phyloP scores from a whole-genome alignment of 2,113 vertebrate species.

The Pelmatolapia mariae region DNA sequence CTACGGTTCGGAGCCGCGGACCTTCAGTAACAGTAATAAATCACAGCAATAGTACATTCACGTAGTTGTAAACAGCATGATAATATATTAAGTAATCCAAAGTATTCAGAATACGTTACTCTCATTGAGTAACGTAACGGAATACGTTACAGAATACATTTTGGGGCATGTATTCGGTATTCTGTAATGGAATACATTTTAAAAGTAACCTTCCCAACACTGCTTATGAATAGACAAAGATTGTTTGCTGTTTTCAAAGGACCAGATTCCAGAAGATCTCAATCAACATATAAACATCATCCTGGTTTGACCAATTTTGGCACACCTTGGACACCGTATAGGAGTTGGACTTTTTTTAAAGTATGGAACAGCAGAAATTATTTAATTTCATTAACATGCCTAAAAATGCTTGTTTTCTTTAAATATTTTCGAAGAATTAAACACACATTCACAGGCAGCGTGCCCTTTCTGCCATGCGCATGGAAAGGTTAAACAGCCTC shows the following conservation, averaged over 20 bases:
- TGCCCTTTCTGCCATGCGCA: not conserved
- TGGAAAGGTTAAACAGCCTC: not conserved
- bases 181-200: no score
- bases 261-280: not conserved
- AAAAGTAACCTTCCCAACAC: no score
- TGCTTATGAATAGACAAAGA: not conserved
- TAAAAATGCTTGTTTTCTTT: not conserved
- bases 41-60: no score
- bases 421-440: not conserved
- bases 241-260: rapidly evolving
- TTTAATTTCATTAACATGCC: not conserved
- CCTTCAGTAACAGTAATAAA: no score
- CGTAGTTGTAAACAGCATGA: no score
- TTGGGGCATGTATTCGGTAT: no score
- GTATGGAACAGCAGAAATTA: not conserved
- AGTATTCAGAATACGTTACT: no score
- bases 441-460: not conserved
- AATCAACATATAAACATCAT: not conserved
- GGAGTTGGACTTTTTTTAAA: rapidly evolving
- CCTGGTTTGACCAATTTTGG: not conserved
- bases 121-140: no score
- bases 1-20: no score
- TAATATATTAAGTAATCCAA: no score
- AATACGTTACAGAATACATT: no score
- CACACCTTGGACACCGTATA: rapidly evolving